phyloP scores from a whole-genome alignment of 1,140 invertebrate species.

The Drosophila nebulosa region DNA sequence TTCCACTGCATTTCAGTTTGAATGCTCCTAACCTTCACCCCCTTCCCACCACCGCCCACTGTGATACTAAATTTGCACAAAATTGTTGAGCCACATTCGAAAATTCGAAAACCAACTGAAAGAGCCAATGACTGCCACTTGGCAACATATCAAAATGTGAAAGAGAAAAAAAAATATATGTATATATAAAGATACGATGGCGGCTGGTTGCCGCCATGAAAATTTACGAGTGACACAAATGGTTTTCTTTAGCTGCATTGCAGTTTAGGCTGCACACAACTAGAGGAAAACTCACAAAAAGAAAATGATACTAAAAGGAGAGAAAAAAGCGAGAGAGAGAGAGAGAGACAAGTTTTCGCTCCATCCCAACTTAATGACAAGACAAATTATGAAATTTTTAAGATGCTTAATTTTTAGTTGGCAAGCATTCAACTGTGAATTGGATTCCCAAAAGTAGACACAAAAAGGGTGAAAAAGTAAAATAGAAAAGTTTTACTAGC shows the following conservation, averaged over 20 bases:
- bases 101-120: conserved; percentile 47
- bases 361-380: conserved; percentile 55
- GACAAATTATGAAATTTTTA: conserved; percentile 74
- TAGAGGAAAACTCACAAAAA: not conserved
- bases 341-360: not conserved
- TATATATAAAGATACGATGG: conserved; percentile 58
- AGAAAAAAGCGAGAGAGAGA: not conserved
- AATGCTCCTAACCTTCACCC: conserved; percentile 19
- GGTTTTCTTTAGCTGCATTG: conserved; percentile 51
- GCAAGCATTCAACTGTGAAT: conserved; percentile 29
- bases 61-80: conserved; percentile 54
- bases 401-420: conserved; percentile 53
- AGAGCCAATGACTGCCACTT: conserved; percentile 71
- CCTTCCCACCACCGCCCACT: conserved; percentile 28
- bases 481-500: not conserved
- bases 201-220: conserved; percentile 68
- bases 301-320: conserved; percentile 10
- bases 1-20: conserved; percentile 41
- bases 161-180: conserved; percentile 23
- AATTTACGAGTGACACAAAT: conserved; percentile 76
- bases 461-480: not conserved
- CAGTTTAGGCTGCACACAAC: conserved; percentile 22
- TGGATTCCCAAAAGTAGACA: not conserved
- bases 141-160: conserved; percentile 55
- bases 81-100: conserved; percentile 66